phyloP scores from a whole-genome alignment of 2,888 invertebrate genomes.

The Tenthredo notha region DNA sequence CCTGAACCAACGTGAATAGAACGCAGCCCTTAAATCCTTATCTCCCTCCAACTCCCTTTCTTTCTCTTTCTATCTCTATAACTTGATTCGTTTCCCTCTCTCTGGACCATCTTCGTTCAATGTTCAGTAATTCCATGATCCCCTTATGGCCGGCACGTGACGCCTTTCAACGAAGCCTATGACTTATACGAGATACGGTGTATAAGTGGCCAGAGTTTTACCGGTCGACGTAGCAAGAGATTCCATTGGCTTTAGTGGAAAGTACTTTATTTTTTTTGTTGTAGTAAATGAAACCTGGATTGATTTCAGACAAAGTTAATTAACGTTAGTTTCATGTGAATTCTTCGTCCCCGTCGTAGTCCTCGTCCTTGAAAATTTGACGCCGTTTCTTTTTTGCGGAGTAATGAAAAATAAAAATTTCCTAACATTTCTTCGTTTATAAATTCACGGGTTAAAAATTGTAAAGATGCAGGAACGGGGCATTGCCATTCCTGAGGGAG shows the following conservation, averaged over 20 bases:
- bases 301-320: not conserved
- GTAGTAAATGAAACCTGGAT: not conserved
- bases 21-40: not conserved
- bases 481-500: conserved; percentile 53
- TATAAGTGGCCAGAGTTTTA: conserved; percentile 43
- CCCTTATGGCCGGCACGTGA: conserved; percentile 54
- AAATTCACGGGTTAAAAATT: conserved; percentile 57
- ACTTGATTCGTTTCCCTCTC: not conserved
- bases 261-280: not conserved
- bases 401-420: conserved; percentile 3
- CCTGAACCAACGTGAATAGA: conserved; percentile 36
- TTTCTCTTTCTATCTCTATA: not conserved
- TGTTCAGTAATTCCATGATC: conserved; percentile 52
- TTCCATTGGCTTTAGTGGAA: not conserved
- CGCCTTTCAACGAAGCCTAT: conserved; percentile 47
- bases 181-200: conserved; percentile 14
- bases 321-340: not conserved
- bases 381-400: not conserved
- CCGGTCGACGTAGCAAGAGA: conserved; percentile 21
- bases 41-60: conserved; percentile 10
- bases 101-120: conserved; percentile 12
- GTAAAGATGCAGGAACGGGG: conserved; percentile 52
- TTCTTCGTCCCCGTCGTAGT: not conserved
- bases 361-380: not conserved
- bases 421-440: not conserved